Evolutionary conservation across 1,140 invertebrate genomes (phyloP).

Genomic region (Popillia japonica): DNA sequence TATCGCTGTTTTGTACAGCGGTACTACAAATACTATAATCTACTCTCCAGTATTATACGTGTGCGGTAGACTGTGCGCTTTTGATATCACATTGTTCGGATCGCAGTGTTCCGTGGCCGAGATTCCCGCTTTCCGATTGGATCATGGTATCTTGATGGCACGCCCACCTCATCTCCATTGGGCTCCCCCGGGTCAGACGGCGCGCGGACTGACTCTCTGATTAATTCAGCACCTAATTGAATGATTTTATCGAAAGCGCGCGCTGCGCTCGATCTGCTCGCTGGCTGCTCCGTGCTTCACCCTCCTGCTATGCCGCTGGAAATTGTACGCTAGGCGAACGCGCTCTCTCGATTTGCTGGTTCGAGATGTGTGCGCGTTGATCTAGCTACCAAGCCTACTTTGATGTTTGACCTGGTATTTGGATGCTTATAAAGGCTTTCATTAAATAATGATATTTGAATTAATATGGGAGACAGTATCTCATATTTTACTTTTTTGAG

Average conservation of each 20-base stretch:
- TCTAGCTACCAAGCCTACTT: background rate
- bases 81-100: conserved; percentile 38
- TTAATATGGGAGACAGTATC: too few relatives aligned
- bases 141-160: conserved; percentile 30
- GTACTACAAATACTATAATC: background rate
- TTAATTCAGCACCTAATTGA: conserved; percentile 39
- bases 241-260: conserved; percentile 38
- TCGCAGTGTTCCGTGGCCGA: conserved; percentile 39
- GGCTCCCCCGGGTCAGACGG: conserved; percentile 14
- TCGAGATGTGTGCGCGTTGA: background rate
- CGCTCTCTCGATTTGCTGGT: conserved; percentile 4
- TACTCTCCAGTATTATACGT: background rate
- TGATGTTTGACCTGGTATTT: background rate
- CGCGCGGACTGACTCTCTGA: conserved; percentile 20
- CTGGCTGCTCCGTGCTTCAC: background rate
- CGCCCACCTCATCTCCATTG: conserved; percentile 38
- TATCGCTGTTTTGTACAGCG: background rate
- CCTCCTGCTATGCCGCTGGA: conserved; percentile 1
- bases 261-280: background rate
- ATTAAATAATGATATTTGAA: too few relatives aligned
- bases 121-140: conserved; percentile 37
- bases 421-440: too few relatives aligned
- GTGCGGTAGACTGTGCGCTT: conserved; percentile 28
- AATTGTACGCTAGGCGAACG: background rate
- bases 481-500: too few relatives aligned